Percentiles rank a stretch among this genome's conserved stretches.
Evolutionary conservation across 2,797 vertebrate species (phyloP).

Genomic region (Pogoniulus pusillus): DNA sequence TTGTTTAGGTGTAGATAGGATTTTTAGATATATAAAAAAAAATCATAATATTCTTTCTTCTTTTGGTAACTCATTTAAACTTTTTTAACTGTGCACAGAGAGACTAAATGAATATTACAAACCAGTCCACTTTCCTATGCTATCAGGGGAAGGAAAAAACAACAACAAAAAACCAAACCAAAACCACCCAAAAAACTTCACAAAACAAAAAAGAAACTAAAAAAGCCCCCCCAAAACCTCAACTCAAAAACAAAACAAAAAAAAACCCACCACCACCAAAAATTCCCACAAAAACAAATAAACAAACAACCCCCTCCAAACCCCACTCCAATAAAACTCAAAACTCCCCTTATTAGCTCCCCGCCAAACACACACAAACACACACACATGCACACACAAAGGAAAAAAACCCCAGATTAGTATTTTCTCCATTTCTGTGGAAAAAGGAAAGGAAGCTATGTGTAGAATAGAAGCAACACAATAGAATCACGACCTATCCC

Average conservation of each 20-base stretch:
- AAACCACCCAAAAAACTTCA: no score
- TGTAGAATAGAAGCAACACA: background rate
- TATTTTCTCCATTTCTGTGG: background rate
- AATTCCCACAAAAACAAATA: no score
- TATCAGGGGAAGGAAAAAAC: background rate
- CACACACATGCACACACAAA: background rate
- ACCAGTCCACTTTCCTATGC: background rate
- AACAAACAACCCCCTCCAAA: no score
- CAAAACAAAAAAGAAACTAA: no score
- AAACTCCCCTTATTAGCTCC: no score
- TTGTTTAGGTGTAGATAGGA: background rate
- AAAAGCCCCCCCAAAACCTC: no score
- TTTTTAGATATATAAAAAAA: slow-evolving; percentile 3
- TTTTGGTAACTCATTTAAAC: background rate
- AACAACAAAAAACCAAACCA: no score
- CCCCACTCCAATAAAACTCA: no score
- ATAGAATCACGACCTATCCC: background rate
- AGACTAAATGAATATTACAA: background rate
- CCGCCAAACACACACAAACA: no score
- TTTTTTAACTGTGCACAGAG: background rate
- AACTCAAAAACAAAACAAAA: no score
- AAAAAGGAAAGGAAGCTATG: background rate
- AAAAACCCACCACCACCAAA: no score
- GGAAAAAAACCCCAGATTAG: background rate
- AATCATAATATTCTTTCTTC: background rate